phyloP scores from a whole-genome alignment of 1,140 invertebrate genomes.

The Odontomachus brunneus region DNA sequence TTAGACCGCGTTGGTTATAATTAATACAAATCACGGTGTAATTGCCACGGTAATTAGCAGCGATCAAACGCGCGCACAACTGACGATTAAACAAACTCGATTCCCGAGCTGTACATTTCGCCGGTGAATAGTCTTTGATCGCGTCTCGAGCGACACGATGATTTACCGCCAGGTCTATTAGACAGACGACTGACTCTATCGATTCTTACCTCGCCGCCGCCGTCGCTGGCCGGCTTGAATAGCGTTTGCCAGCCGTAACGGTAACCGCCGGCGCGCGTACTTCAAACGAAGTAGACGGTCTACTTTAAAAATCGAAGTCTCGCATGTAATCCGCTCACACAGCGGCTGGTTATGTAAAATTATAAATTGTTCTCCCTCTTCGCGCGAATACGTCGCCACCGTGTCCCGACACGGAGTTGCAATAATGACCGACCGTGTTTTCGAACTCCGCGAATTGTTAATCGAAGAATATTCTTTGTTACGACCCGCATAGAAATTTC shows the following conservation, averaged over 20 bases:
- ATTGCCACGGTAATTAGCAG: too few relatives aligned
- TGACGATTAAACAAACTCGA: conserved; percentile 72
- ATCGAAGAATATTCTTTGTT: conserved; percentile 16
- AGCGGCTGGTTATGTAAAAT: conserved; percentile 18
- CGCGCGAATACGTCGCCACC: too few relatives aligned
- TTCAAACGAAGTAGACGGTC: conserved; percentile 31
- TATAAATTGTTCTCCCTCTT: conserved; percentile 29
- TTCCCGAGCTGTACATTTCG: background rate
- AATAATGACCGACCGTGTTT: conserved; percentile 33
- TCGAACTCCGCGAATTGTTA: conserved; percentile 1
- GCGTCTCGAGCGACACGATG: conserved; percentile 34
- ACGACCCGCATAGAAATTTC: too few relatives aligned
- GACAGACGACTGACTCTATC: conserved; percentile 35
- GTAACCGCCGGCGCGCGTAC: conserved; percentile 18
- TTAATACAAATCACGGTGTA: conserved; percentile 76
- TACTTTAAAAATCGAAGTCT: conserved; percentile 50
- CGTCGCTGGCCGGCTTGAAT: conserved; percentile 11
- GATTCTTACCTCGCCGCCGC: conserved; percentile 42
- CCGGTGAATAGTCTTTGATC: conserved; percentile 33
- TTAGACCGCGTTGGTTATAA: conserved; percentile 68
- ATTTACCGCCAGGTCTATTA: conserved; percentile 44
- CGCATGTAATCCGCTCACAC: conserved; percentile 1
- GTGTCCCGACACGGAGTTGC: background rate
- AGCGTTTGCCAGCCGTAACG: conserved; percentile 16
- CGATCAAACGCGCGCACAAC: conserved; percentile 64